phyloP scores from a whole-genome alignment of 2,888 invertebrate genomes.

The Polia nebulosa region DNA sequence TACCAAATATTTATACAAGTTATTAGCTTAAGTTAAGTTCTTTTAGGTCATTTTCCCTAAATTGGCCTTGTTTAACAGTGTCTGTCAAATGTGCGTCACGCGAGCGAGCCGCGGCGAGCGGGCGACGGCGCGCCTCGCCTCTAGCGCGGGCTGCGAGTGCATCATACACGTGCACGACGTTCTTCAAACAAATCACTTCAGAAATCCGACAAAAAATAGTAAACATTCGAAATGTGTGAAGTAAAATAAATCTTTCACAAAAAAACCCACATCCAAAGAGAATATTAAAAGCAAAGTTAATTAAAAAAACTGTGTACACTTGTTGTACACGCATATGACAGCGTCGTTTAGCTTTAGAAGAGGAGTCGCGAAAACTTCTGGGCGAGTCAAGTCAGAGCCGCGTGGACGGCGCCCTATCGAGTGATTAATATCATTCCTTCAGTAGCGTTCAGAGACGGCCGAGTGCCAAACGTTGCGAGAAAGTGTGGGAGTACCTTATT shows the following conservation, averaged over 20 bases:
- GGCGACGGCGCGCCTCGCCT: conserved; percentile 58
- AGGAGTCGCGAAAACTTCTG: conserved; percentile 78
- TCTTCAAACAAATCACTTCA: conserved; percentile 88
- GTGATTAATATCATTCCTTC: conserved; percentile 69
- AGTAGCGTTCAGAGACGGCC: conserved; percentile 78
- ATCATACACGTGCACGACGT: conserved; percentile 72
- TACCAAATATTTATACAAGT: conserved; percentile 91
- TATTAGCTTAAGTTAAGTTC: conserved; percentile 91
- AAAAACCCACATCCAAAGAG: conserved; percentile 89
- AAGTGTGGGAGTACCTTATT: conserved; percentile 66
- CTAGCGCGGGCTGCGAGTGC: conserved; percentile 53
- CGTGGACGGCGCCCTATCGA: conserved; percentile 54
- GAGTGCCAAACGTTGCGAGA: conserved; percentile 67
- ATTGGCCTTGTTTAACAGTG: conserved; percentile 88
- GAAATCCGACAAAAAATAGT: conserved; percentile 73
- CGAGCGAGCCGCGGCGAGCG: conserved; percentile 66
- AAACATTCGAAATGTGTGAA: conserved; percentile 75
- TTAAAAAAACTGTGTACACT: conserved; percentile 77
- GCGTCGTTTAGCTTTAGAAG: conserved; percentile 74
- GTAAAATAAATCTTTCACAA: conserved; percentile 80
- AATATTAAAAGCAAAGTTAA: conserved; percentile 84
- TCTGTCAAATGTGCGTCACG: conserved; percentile 86
- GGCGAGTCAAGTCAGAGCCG: conserved; percentile 58
- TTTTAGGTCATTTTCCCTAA: conserved; percentile 90
- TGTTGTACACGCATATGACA: conserved; percentile 72